phyloP scores from a whole-genome alignment of 2,888 invertebrate genomes.

The Saturnia japonica region DNA sequence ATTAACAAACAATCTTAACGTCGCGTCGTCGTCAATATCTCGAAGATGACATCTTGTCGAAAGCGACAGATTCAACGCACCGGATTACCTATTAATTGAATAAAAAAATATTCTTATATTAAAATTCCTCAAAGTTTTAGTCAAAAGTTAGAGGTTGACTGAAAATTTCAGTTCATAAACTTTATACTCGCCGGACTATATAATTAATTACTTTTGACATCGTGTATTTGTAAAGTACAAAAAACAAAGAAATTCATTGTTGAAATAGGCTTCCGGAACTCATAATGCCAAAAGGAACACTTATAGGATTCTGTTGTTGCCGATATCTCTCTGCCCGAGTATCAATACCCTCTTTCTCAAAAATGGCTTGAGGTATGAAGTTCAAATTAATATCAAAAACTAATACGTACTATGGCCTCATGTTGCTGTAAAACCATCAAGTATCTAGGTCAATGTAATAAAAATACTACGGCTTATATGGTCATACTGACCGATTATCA shows the following conservation, averaged over 20 bases:
- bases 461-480: too few species aligned
- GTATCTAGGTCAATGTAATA: too few species aligned
- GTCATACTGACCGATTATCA: too few species aligned
- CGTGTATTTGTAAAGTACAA: not conserved
- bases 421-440: not conserved
- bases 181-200: slow-evolving; percentile 9
- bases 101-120: slow-evolving; percentile 8
- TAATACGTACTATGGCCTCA: not conserved
- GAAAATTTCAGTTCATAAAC: slow-evolving; percentile 12
- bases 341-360: too few species aligned
- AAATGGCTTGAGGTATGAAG: too few species aligned
- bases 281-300: too few species aligned
- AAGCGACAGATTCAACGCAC: not conserved
- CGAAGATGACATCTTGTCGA: slow-evolving; percentile 14
- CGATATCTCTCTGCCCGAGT: too few species aligned
- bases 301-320: too few species aligned
- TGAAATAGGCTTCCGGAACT: too few species aligned
- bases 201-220: slow-evolving; percentile 18
- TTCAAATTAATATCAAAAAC: too few species aligned
- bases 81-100: not conserved
- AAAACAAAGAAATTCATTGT: too few species aligned
- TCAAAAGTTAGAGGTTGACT: too few species aligned
- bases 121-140: slow-evolving; percentile 16
- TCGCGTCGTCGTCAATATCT: slow-evolving; percentile 5
- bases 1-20: slow-evolving; percentile 20